Percentiles rank a stretch among this genome's conserved stretches.
Evolutionary conservation across 2,888 invertebrate species (phyloP).

Genomic region (Parnassius smintheus): DNA sequence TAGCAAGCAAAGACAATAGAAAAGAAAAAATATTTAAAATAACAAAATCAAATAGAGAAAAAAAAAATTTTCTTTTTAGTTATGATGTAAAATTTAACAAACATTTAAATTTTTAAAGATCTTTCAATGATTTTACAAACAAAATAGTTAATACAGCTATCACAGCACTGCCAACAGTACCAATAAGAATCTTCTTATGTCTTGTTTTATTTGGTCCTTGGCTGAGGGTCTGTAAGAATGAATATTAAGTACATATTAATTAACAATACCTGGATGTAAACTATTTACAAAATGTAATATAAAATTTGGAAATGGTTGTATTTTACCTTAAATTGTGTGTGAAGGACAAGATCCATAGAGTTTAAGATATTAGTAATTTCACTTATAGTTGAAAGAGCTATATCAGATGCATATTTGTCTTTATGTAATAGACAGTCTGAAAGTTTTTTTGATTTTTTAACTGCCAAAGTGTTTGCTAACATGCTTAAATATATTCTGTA

Average conservation of each 20-base stretch:
- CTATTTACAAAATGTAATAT: not conserved
- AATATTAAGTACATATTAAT: not conserved
- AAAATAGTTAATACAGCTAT: constrained; percentile 55
- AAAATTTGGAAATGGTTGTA: not conserved
- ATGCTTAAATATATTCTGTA: constrained; percentile 68
- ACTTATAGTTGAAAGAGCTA: constrained; percentile 59
- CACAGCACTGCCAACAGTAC: constrained; percentile 58
- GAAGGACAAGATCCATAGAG: constrained; percentile 63
- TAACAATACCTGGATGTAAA: not conserved
- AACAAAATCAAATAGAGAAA: too few species aligned
- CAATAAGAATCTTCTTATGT: constrained; percentile 64
- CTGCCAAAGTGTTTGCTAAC: constrained; percentile 58
- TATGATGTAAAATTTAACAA: too few species aligned
- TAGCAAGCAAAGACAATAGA: too few species aligned
- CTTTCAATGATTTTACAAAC: constrained; percentile 61
- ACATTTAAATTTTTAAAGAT: constrained; percentile 29
- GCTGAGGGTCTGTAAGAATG: constrained; percentile 39
- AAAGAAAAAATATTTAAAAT: too few species aligned
- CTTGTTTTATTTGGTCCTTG: constrained; percentile 41
- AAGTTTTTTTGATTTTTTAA: constrained; percentile 60
- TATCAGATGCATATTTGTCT: constrained; percentile 69
- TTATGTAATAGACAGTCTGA: constrained; percentile 59
- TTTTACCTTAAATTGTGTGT: constrained; percentile 63
- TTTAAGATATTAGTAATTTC: constrained; percentile 63
- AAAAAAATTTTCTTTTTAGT: too few species aligned